phyloP scores from a whole-genome alignment of 2,888 invertebrate species.

The Drosophila borealis region DNA sequence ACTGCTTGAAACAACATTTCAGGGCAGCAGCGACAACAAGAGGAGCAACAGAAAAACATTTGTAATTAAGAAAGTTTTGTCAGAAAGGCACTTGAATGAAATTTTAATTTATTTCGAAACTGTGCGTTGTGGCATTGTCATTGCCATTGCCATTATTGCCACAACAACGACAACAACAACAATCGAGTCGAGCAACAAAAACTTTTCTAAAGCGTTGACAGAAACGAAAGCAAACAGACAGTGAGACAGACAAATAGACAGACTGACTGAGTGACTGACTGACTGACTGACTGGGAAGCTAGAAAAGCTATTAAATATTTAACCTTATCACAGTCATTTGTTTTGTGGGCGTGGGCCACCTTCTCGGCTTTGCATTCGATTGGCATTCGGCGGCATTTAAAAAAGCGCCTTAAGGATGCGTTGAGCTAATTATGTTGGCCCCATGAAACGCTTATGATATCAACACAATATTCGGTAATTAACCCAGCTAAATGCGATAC shows the following conservation, averaged over 20 bases:
- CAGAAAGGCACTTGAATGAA: conserved; percentile 74
- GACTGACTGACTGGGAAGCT: conserved; percentile 25
- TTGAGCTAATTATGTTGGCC: conserved; percentile 58
- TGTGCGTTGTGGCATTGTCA: conserved; percentile 36
- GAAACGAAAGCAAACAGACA: conserved; percentile 36
- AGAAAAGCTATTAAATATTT: conserved; percentile 72
- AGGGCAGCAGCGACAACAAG: conserved; percentile 24
- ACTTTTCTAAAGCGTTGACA: conserved; percentile 68
- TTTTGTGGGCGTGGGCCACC: conserved; percentile 6
- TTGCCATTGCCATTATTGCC: conserved; percentile 53
- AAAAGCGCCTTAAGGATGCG: conserved; percentile 57
- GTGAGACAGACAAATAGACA: conserved; percentile 19
- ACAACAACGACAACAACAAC: conserved; percentile 46
- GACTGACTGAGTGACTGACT: conserved; percentile 19
- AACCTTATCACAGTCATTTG: conserved; percentile 66
- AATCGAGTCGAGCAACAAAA: conserved; percentile 35
- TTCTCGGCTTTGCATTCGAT: conserved; percentile 6
- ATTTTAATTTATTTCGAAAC: conserved; percentile 79
- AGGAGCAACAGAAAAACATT: conserved; percentile 56
- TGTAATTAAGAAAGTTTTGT: conserved; percentile 78
- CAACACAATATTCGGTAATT: conserved; percentile 80
- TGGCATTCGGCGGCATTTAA: conserved; percentile 39
- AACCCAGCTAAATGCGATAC: conserved; percentile 70
- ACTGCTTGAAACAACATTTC: conserved; percentile 20
- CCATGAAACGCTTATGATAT: conserved; percentile 73